phyloP scores from a whole-genome alignment of 2,888 invertebrate genomes.

The Rotaria sp. region DNA sequence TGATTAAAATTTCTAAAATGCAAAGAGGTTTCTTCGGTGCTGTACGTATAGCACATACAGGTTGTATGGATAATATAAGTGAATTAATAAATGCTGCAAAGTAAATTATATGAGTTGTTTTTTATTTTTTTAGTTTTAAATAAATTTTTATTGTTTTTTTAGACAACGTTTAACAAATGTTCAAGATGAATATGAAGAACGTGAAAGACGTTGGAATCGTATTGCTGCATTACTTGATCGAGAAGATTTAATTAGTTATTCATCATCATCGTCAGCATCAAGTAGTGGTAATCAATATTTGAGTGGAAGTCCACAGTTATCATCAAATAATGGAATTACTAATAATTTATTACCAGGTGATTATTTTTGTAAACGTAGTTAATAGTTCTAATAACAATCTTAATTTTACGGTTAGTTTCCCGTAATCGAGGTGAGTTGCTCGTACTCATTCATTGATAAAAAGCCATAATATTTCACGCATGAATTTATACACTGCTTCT shows the following conservation, averaged over 20 bases:
- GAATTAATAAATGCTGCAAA: conserved; percentile 30
- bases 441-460: not conserved
- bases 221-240: conserved; percentile 5
- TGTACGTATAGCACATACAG: conserved; percentile 39
- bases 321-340: not conserved
- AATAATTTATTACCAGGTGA: not conserved
- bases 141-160: not conserved
- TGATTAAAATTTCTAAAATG: conserved; percentile 38
- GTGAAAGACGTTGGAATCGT: conserved; percentile 24
- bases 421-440: not conserved
- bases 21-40: conserved; percentile 37
- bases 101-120: not conserved
- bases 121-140: not conserved
- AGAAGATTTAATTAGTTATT: not conserved
- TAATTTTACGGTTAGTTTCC: not conserved
- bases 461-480: not conserved
- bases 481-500: not conserved
- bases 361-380: not conserved
- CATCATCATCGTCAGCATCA: not conserved
- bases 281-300: not conserved
- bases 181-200: conserved; percentile 20
- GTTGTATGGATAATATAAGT: conserved; percentile 35
- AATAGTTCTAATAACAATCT: not conserved
- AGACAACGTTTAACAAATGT: not conserved
- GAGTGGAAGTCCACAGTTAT: not conserved